Evolutionary conservation across 2,113 vertebrate species (phyloP), one percentile per base, ranked within the genome.

Genomic region (Nicator chloris): DNA sequence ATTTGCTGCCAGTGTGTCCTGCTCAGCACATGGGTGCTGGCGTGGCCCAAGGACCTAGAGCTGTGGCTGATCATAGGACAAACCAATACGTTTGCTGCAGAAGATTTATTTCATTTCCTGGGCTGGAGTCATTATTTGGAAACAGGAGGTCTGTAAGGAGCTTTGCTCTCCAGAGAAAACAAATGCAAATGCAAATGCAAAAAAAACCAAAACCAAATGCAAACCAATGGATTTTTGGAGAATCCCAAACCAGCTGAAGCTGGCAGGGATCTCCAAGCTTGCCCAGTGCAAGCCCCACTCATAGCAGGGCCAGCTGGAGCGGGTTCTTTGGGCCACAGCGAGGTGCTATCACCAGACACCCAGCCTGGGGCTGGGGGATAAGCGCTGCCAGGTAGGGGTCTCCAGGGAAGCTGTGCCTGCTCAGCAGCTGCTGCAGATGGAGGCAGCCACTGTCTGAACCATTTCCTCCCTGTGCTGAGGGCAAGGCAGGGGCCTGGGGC

Each of bases 251-350:
- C 61, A 65, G 37, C 50, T 85, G 60, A 85, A 57, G 40, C 37
- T 56, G 77, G 33, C 2, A 4, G 51, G 19, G 61, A 21, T 30
- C 22, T 56, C 51, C 23, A 56, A 39, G 33, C 51, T 54, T 33
- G 17, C 37, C 23, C 28, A 31, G 56, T 10, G 33, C 47, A 61
- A 75, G 31, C 7, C 22, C n/a, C 0, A 4, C 42, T 71, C 2
- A 2, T 5, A 77, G 47, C 10, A 14, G 24, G 27, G 73, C 37
- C 56, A 49, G 51, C 66, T 15, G 12, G 66, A 86, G 91, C 33
- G 49, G 63, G 33, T 27, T 2, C 39, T 39, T 18, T 0, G 5
- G 42, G 76, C 57, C 19, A n/a, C 0, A 1, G 45, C 35, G 44
- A n/a, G 54, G 53, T 33, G 22, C 54, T 68, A 4, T 21, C 78